These are phyloP conservation scores for Colossoma macropomum DNA, from an alignment of 2,113 vertebrate genomes.

Conservation along the genomic window DNA sequence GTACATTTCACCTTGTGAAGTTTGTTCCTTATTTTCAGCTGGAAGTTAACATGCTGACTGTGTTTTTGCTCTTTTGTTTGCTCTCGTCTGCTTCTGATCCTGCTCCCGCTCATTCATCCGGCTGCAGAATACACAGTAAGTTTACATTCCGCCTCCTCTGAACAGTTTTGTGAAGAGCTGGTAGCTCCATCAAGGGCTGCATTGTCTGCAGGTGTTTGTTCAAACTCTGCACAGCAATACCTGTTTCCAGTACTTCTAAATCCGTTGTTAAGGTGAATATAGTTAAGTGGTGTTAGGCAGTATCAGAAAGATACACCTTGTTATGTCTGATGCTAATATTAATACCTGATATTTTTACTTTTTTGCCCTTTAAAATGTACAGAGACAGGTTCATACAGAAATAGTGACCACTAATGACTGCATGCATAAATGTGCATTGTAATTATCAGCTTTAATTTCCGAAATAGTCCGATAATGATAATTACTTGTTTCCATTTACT, in stretches of 20 bases:
- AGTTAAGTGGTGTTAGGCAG: too few species aligned
- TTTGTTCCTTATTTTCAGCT: background rate
- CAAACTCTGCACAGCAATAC: background rate
- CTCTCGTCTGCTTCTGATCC: background rate
- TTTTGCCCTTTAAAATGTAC: too few species aligned
- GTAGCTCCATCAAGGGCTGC: too few species aligned
- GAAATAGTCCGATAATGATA: too few species aligned
- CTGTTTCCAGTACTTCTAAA: background rate
- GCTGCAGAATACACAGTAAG: constrained; percentile 48
- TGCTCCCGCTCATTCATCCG: background rate
- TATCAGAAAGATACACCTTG: background rate
- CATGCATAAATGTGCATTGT: too few species aligned
- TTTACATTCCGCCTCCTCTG: background rate
- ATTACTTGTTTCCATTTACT: too few species aligned
- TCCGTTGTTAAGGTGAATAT: too few species aligned
- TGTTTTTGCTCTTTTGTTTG: background rate
- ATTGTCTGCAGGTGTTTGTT: background rate
- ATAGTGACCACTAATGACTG: too few species aligned
- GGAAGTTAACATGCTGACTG: background rate
- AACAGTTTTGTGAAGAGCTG: background rate
- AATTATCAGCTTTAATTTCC: too few species aligned
- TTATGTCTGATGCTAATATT: too few species aligned
- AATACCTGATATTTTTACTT: too few species aligned
- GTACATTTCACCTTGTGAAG: background rate
- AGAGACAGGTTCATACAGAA: too few species aligned